A percentile compares a stretch with the other conserved stretches of the same genome.
Evolutionary conservation across 1,140 invertebrate species (phyloP).

Genomic region (Andrena cerasifolii): DNA sequence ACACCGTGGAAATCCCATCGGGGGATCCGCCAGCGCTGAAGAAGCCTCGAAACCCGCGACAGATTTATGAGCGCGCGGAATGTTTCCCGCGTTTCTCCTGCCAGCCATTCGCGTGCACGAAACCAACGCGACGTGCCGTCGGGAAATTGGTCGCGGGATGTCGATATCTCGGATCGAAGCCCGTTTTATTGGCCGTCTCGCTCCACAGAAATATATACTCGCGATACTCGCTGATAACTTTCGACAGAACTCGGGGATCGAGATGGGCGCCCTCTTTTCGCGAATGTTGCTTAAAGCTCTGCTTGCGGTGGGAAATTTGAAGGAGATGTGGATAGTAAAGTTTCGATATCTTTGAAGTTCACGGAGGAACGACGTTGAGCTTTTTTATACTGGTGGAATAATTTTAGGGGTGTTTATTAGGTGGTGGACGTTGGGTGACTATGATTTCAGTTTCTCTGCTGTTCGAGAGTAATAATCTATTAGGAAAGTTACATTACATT

Average conservation of each 20-base stretch:
- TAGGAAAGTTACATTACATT: no score
- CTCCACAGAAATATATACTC: background rate
- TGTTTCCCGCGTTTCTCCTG: slow-evolving; percentile 5
- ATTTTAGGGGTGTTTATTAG: no score
- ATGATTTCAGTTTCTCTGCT: no score
- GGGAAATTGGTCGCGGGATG: slow-evolving; percentile 4
- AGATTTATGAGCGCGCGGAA: slow-evolving; percentile 35
- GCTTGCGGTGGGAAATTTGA: background rate
- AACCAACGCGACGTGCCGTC: background rate
- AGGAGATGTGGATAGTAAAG: no score
- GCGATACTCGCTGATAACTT: background rate
- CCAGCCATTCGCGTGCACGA: background rate
- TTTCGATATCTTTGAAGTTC: no score
- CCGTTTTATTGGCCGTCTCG: slow-evolving; percentile 7
- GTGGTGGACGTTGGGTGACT: no score
- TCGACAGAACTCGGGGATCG: background rate
- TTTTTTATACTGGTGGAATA: no score
- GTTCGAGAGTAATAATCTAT: no score
- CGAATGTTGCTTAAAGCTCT: background rate
- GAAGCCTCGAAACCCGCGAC: slow-evolving; percentile 12
- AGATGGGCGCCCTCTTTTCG: background rate
- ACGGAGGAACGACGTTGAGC: no score
- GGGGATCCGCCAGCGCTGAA: background rate
- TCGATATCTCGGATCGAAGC: slow-evolving; percentile 10
- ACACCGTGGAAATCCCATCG: background rate